A percentile compares a stretch with the other conserved stretches of the same genome.
Evolutionary conservation across 2,113 vertebrate genomes (phyloP).

Genomic region (Meles meles): DNA sequence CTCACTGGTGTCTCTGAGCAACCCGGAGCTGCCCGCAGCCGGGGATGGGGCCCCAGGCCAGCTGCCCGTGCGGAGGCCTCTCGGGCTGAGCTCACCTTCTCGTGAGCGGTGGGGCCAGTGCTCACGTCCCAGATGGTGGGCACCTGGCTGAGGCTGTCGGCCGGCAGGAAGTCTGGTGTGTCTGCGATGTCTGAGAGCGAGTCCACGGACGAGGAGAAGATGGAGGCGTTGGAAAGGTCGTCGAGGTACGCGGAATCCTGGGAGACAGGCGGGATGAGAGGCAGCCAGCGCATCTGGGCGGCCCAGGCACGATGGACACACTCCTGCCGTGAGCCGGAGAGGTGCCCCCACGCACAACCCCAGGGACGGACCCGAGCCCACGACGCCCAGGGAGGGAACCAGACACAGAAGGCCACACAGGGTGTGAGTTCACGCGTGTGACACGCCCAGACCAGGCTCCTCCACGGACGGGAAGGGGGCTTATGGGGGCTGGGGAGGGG

Average conservation of each 20-base stretch:
- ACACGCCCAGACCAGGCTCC: background rate
- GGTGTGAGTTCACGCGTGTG: background rate
- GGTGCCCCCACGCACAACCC: background rate
- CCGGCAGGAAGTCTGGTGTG: conserved; percentile 85
- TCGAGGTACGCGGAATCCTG: conserved; percentile 94
- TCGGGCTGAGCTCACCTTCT: conserved; percentile 81
- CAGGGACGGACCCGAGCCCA: background rate
- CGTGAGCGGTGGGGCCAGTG: conserved; percentile 84
- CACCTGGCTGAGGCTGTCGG: conserved; percentile 87
- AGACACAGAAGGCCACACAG: background rate
- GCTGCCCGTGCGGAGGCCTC: fast-evolving
- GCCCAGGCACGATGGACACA: background rate
- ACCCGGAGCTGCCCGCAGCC: too few species aligned
- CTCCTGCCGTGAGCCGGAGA: background rate
- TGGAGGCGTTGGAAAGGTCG: conserved; percentile 90
- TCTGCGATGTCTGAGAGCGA: conserved; percentile 93
- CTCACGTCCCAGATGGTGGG: conserved; percentile 94
- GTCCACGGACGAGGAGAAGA: conserved; percentile 93
- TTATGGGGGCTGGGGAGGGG: background rate
- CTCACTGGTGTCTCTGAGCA: background rate
- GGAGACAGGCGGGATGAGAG: background rate
- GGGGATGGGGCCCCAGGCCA: background rate
- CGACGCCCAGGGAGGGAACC: background rate
- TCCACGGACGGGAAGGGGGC: background rate
- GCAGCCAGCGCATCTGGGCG: background rate